Evolutionary conservation across 2,113 vertebrate genomes (phyloP), one percentile per base, ranked within the genome.

Genomic region (Varanus komodoensis): DNA sequence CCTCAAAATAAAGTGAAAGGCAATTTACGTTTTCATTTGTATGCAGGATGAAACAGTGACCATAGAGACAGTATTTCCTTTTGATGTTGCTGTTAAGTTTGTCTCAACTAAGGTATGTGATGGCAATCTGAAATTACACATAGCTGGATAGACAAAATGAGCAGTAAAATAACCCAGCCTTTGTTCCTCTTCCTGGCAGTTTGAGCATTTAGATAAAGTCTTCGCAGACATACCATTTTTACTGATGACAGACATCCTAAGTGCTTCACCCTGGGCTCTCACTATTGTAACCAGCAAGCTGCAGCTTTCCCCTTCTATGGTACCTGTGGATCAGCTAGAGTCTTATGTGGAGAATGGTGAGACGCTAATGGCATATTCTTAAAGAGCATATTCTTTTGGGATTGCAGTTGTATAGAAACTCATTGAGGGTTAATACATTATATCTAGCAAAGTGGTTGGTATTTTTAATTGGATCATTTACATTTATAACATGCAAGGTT

Each of bases 1-100:
- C 57, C 81, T 15, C 2, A 14, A 64, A 21, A 19, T 87, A 69
- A 91, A 91, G 44, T 25, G 6, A 64, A 80, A 34, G 64, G 15
- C 79, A 81, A 87, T 32, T 54, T 50, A 67, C 21, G 29, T 19
- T 75, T 73, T 21, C 25, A 79, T 83, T 90, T 84, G 25, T 86
- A 3, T 92, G 7, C 95, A 99, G 99, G 99, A 99, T 97, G 99
- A 99, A 97, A 99, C 98, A 0, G 98, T 99, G 64, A 98, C 98
- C 32, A 98, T 99, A 94, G 99, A 99, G 94, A 99, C 99, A 0
- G 97, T 99, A 32, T 98, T 98, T 94, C 99, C 99, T 12, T 99
- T 99, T 93, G 99, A 99, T n/a, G 98, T 99, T 75, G 97, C 98
- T 0, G 96, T 98, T 89, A 99, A 98, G 95, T 99, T 99, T 97